phyloP scores from a whole-genome alignment of 2,888 invertebrate species.

The Parnassius orleans region DNA sequence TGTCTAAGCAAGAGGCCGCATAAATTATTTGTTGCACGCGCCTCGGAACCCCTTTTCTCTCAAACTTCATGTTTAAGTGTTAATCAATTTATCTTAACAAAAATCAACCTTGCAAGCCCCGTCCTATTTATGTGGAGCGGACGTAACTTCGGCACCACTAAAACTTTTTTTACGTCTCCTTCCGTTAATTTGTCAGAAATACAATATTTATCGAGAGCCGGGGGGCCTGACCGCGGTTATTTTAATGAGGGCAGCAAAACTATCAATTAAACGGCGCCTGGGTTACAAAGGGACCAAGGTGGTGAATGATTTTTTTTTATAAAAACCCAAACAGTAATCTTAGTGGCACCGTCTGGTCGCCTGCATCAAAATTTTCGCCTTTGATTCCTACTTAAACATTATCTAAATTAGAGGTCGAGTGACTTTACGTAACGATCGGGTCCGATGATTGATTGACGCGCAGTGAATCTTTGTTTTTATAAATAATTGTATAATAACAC shows the following conservation, averaged over 20 bases:
- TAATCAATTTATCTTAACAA: too few relatives aligned
- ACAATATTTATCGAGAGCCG: constrained; percentile 70
- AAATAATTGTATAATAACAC: constrained; percentile 24
- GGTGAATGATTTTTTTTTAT: constrained; percentile 51
- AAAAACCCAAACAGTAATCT: constrained; percentile 36
- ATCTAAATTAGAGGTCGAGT: constrained; percentile 16
- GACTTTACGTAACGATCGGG: constrained; percentile 12
- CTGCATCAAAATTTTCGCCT: constrained; percentile 32
- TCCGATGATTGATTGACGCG: constrained; percentile 27
- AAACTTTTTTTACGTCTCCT: constrained; percentile 48
- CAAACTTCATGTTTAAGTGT: too few relatives aligned
- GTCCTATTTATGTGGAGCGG: constrained; percentile 37
- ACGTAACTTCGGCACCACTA: constrained; percentile 37
- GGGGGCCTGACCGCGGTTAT: constrained; percentile 52
- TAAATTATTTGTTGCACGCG: too few relatives aligned
- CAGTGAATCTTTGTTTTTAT: constrained; percentile 20
- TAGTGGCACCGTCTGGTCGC: constrained; percentile 39
- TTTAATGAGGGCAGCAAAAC: constrained; percentile 64
- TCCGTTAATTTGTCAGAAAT: constrained; percentile 72
- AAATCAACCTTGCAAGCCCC: constrained; percentile 11
- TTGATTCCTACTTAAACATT: constrained; percentile 38
- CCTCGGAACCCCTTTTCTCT: not conserved
- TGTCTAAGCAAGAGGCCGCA: too few relatives aligned
- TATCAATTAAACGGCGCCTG: constrained; percentile 75
- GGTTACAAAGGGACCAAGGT: constrained; percentile 41